A percentile compares a stretch with the other conserved stretches of the same genome.
Conservation (phyloP, 2,797 vertebrate species). For the Pseudotriccus pelzelni region DNA sequence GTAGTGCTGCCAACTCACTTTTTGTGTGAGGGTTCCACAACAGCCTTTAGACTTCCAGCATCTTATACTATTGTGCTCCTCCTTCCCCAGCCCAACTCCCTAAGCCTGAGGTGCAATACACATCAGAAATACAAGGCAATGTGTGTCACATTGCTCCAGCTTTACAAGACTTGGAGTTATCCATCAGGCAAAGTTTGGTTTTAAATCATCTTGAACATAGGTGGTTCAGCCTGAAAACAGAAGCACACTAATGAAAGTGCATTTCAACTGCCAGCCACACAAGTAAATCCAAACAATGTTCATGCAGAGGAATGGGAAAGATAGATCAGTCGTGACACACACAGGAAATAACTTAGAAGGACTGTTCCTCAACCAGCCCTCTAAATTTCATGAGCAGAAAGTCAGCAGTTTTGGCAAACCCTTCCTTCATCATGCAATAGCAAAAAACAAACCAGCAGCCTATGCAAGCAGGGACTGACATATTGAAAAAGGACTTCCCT, state of each 20-base stretch:
- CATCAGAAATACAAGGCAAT: background rate
- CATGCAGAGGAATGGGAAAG: background rate
- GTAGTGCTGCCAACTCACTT: background rate
- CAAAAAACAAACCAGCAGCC: constrained; percentile 30
- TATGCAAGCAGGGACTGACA: constrained; percentile 19
- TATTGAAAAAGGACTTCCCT: constrained; percentile 10
- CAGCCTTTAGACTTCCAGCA: background rate
- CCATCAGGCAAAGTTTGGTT: background rate
- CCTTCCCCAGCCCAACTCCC: background rate
- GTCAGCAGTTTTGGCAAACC: constrained; percentile 23
- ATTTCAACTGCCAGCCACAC: background rate
- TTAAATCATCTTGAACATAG: background rate
- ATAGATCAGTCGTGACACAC: constrained; percentile 11
- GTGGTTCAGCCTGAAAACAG: background rate
- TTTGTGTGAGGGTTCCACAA: background rate
- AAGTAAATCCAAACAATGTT: background rate
- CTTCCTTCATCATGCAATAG: constrained; percentile 38
- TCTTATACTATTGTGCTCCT: accelerated
- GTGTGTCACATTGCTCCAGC: constrained; percentile 3
- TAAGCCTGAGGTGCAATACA: background rate
- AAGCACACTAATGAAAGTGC: background rate
- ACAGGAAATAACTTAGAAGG: background rate
- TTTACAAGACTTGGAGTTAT: background rate
- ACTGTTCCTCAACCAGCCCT: background rate
- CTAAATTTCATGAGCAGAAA: background rate